phyloP scores from a whole-genome alignment of 1,140 invertebrate genomes.

The Drosophila elegans region DNA sequence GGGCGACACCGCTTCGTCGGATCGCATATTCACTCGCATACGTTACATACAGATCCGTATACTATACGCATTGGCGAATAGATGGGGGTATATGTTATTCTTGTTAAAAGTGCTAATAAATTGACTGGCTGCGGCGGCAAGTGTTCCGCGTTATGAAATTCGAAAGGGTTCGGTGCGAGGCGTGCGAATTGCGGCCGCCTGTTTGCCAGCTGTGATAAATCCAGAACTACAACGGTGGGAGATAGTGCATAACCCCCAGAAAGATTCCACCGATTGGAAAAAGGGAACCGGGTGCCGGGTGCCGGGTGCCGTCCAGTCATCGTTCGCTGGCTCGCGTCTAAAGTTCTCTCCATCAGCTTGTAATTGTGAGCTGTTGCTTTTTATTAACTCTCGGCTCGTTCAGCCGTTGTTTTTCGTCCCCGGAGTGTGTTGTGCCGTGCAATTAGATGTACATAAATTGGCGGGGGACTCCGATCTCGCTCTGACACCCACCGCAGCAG shows the following conservation, averaged over 20 bases:
- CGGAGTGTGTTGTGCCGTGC: constrained; percentile 37
- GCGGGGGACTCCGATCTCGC: constrained; percentile 22
- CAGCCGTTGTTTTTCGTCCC: constrained; percentile 25
- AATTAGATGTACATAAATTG: constrained; percentile 61
- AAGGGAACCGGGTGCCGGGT: constrained; percentile 2
- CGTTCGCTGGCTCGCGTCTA: constrained; percentile 33
- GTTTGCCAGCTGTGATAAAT: constrained; percentile 38
- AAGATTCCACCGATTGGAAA: constrained; percentile 13
- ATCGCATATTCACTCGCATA: constrained; percentile 1
- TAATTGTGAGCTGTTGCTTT: constrained; percentile 36
- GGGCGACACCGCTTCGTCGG: constrained; percentile 32
- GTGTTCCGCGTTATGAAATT: constrained; percentile 61
- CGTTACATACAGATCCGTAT: constrained; percentile 41
- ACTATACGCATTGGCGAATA: constrained; percentile 53
- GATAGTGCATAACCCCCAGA: constrained; percentile 24
- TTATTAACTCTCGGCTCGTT: constrained; percentile 29
- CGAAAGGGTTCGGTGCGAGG: constrained; percentile 29
- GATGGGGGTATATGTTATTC: constrained; percentile 66
- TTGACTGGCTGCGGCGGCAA: constrained; percentile 64
- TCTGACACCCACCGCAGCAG: constrained; percentile 12
- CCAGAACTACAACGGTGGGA: constrained; percentile 6
- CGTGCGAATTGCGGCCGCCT: constrained; percentile 16
- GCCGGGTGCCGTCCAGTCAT: constrained; percentile 29
- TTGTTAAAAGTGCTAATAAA: constrained; percentile 80
- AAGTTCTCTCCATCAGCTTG: constrained; percentile 41